Percentiles rank a stretch among this genome's conserved stretches.
These are phyloP conservation scores for Adelphocoris suturalis DNA, from an alignment of 2,888 invertebrate genomes.

Conservation along the genomic window DNA sequence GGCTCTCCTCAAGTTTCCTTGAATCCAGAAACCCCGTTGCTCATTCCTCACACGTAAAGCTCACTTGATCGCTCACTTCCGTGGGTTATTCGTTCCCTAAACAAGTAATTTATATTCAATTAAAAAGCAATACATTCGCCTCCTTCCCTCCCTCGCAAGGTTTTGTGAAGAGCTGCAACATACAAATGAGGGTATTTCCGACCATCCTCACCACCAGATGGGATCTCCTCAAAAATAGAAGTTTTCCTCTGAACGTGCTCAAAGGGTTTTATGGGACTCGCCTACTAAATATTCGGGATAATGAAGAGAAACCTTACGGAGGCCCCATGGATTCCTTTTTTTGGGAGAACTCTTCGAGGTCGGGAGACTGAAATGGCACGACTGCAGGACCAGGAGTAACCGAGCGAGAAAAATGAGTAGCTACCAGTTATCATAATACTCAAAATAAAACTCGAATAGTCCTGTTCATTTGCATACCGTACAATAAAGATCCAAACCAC, in stretches of 20 bases:
- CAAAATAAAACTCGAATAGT: neutral
- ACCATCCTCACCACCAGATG: constrained; percentile 27
- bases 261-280: constrained; percentile 18
- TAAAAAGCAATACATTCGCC: neutral
- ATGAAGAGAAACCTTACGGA: neutral
- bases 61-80: constrained; percentile 24
- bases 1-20: neutral
- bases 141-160: neutral
- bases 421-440: neutral
- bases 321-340: neutral
- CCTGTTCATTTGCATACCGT: too few relatives aligned
- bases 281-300: constrained; percentile 32
- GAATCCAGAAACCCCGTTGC: neutral
- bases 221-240: constrained; percentile 29
- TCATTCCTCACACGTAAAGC: constrained; percentile 2
- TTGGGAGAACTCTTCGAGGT: neutral
- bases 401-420: neutral
- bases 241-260: constrained; percentile 26
- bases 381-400: neutral
- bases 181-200: constrained; percentile 36
- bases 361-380: too few relatives aligned
- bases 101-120: constrained; percentile 39
- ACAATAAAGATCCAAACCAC: too few relatives aligned
- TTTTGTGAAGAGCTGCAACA: neutral
- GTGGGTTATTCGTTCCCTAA: neutral